Percentiles rank a stretch among this genome's conserved stretches.
phyloP scores from a whole-genome alignment of 2,113 vertebrate genomes.

The Platysteira castanea region DNA sequence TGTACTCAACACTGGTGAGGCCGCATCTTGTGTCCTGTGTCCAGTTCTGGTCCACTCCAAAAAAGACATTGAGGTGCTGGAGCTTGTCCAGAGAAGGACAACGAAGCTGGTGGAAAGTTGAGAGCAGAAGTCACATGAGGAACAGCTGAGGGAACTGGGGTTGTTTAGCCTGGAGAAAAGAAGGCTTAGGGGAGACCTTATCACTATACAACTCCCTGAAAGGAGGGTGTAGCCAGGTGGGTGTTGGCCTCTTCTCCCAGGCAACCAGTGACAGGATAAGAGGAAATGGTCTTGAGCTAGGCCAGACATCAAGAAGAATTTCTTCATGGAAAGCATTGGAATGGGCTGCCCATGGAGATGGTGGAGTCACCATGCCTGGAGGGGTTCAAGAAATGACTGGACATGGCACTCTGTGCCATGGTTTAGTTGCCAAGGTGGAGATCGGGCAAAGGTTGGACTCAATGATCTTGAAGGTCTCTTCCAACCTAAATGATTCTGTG shows the following conservation, averaged over 20 bases:
- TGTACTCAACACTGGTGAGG: neutral
- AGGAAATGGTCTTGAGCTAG: neutral
- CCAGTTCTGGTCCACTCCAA: neutral
- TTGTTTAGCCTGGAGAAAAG: neutral
- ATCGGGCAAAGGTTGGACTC: neutral
- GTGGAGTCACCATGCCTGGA: neutral
- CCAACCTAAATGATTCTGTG: neutral
- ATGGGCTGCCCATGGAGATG: neutral
- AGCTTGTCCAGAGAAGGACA: neutral
- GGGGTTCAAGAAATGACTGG: neutral
- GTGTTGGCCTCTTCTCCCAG: rapidly evolving
- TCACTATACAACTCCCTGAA: too few relatives aligned
- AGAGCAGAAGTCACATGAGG: neutral
- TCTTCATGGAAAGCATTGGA: neutral
- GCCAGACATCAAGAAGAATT: neutral
- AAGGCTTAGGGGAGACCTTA: neutral
- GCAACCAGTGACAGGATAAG: neutral
- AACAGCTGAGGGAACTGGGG: neutral
- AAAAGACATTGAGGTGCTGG: neutral
- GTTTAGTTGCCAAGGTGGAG: neutral
- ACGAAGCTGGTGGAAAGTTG: neutral
- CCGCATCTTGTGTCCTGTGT: neutral
- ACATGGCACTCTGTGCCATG: neutral
- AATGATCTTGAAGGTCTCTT: neutral
- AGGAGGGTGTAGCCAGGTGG: neutral